Evolutionary conservation across 1,140 invertebrate species (phyloP), one percentile per base, ranked within the genome.

Genomic region (Cryptotermes secundus): DNA sequence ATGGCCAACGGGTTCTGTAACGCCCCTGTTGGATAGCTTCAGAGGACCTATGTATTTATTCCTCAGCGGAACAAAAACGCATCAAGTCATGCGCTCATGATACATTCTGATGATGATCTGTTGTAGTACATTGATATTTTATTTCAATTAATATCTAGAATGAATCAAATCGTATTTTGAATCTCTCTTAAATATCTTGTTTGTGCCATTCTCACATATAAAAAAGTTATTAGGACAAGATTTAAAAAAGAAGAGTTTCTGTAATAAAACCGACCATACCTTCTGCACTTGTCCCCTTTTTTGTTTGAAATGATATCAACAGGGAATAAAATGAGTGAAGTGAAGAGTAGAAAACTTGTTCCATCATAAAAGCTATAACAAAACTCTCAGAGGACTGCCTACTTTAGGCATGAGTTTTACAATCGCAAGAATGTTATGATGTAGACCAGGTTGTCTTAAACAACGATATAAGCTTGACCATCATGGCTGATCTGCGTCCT

Each of bases 291-390:
- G 59, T 72, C 59, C n/a, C 59, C n/a, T n/a, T 72, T 26, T 72
- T 72, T 72, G 59, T 72, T 72, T 72, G n/a, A 72, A 72, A 72
- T 72, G 19, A 31, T 72, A 72, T 72, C 59, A 72, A 72, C 59
- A 72, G 59, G 59, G 59, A 26, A 72, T 72, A 72, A 72, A 72
- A 72, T 72, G 4, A 16, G 26, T 3, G 10, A 31, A 31, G 59
- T 31, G 59, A 72, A 9, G 59, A 72, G 59, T 72, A 14, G 59
- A 72, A 72, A 72, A 72, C 59, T 72, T 72, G 59, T 72, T 72
- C 59, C 59, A n/a, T 72, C 59, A 72, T 72, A 72, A 72, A 72
- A 72, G 59, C 59, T 72, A 19, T 72, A 72, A 72, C 26, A 72
- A 31, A 26, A 31, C 59, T 31, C 10, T 26, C n/a, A 72, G 59